A percentile compares a stretch with the other conserved stretches of the same genome.
Conservation (phyloP, 2,888 invertebrate genomes). For the Apotomis turbidana region DNA sequence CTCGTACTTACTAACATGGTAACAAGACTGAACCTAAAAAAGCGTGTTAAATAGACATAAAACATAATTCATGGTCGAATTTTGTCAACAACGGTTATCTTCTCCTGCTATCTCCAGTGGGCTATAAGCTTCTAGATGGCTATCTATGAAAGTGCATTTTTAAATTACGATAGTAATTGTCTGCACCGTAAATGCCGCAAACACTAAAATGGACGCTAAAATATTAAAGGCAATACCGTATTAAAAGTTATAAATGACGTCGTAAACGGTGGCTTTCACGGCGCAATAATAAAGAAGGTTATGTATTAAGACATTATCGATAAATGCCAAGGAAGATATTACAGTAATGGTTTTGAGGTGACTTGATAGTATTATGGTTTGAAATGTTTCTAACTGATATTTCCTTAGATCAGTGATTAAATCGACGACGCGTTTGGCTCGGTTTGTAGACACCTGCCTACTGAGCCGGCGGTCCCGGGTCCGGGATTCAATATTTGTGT, state of each 20-base stretch:
- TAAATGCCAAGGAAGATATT: constrained; percentile 21
- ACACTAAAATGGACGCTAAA: constrained; percentile 33
- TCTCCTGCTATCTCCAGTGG: neutral
- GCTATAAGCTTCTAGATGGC: neutral
- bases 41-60: too few species aligned
- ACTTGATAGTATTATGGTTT: constrained; percentile 11
- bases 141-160: neutral
- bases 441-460: too few species aligned
- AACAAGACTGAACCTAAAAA: too few species aligned
- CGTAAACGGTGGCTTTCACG: constrained; percentile 31
- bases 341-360: constrained; percentile 17
- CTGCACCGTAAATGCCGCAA: neutral
- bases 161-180: constrained; percentile 1
- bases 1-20: too few species aligned
- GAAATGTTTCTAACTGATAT: constrained; percentile 1
- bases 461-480: too few species aligned
- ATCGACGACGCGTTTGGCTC: too few species aligned
- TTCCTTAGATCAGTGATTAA: neutral
- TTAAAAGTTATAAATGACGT: constrained; percentile 37
- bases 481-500: too few species aligned
- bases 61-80: too few species aligned
- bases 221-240: constrained; percentile 36
- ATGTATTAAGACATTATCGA: constrained; percentile 35
- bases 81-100: too few species aligned
- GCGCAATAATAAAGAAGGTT: constrained; percentile 31